Evolutionary conservation across 2,888 invertebrate genomes (phyloP).

Genomic region (Andrena dorsata): DNA sequence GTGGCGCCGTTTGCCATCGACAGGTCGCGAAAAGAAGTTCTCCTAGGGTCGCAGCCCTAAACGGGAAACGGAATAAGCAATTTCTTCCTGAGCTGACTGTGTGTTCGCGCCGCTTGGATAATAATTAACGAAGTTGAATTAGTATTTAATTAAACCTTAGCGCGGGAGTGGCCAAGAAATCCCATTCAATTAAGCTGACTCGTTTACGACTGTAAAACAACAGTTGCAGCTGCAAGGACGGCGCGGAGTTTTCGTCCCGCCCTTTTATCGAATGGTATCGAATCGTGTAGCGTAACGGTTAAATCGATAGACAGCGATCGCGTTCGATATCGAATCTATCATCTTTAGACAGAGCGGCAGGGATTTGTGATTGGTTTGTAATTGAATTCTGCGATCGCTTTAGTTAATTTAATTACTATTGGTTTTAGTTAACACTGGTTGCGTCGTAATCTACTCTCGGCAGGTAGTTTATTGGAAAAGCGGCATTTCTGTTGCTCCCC

Average conservation of each 20-base stretch:
- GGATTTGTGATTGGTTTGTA: conserved; percentile 18
- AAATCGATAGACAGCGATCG: background rate
- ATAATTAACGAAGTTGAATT: conserved; percentile 58
- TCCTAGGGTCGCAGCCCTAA: background rate
- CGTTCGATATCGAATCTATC: background rate
- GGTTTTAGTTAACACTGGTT: background rate
- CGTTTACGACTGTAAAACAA: conserved; percentile 8
- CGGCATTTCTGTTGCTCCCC: background rate
- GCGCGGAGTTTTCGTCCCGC: background rate
- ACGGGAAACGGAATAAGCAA: conserved; percentile 30
- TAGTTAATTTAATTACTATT: conserved; percentile 3
- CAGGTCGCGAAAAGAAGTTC: conserved; percentile 12
- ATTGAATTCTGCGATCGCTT: conserved; percentile 15
- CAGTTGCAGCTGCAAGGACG: background rate
- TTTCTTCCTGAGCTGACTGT: conserved; percentile 13
- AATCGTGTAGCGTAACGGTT: background rate
- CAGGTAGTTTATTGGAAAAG: background rate
- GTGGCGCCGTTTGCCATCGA: conserved; percentile 6
- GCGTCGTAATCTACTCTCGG: background rate
- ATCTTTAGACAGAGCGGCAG: background rate
- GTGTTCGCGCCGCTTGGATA: conserved; percentile 3
- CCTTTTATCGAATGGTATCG: background rate
- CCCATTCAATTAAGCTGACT: conserved; percentile 17
- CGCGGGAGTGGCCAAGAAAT: conserved; percentile 6
- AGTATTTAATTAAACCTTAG: conserved; percentile 35